Evolutionary conservation across 2,888 invertebrate genomes (phyloP).

Genomic region (Trichogramma dendrolimi): DNA sequence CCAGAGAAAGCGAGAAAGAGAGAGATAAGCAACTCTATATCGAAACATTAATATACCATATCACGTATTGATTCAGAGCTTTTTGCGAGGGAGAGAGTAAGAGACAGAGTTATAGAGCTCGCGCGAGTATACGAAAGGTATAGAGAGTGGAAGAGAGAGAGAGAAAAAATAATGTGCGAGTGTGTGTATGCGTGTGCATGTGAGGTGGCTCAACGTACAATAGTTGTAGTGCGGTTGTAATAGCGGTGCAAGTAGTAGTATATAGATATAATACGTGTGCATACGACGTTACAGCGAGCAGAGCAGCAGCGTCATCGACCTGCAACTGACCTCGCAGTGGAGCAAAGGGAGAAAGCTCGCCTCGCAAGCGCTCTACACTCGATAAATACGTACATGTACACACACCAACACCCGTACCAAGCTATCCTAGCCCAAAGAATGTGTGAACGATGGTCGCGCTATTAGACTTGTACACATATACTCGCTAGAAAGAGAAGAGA

Average conservation of each 20-base stretch:
- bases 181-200: constrained; percentile 1
- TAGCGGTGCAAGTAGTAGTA: too few species aligned
- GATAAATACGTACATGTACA: too few species aligned
- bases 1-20: not conserved
- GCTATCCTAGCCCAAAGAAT: too few species aligned
- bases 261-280: not conserved
- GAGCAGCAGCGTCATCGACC: constrained; percentile 27
- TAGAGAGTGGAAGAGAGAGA: not conserved
- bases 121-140: not conserved
- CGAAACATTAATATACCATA: constrained; percentile 28
- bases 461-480: too few species aligned
- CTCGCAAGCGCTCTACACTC: too few species aligned
- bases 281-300: constrained; percentile 11
- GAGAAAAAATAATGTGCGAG: not conserved
- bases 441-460: too few species aligned
- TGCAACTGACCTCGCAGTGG: constrained; percentile 26
- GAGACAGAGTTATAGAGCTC: not conserved
- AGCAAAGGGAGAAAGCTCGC: not conserved
- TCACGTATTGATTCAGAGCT: constrained; percentile 27
- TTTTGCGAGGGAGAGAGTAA: constrained; percentile 19
- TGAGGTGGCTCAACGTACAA: not conserved
- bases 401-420: too few species aligned
- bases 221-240: too few species aligned
- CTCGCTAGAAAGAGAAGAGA: not conserved
- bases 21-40: constrained; percentile 20